These are phyloP conservation scores for Leuctra nigra DNA, from an alignment of 2,888 invertebrate species.

Conservation along the genomic window DNA sequence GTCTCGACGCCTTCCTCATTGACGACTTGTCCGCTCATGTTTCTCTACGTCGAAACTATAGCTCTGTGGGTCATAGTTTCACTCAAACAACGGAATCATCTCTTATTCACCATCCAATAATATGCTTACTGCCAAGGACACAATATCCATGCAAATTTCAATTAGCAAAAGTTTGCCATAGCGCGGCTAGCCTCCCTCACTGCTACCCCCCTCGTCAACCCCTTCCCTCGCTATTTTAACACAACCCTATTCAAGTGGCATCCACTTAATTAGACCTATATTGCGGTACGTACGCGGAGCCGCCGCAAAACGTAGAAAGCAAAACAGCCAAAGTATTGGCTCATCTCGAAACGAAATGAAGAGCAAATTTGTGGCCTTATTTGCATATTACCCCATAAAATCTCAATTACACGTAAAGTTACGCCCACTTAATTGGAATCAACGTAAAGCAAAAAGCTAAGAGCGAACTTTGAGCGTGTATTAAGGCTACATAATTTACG, in stretches of 20 bases:
- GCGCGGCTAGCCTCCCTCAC: background rate
- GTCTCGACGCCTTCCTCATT: too few species aligned
- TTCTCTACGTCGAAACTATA: background rate
- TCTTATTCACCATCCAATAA: conserved; percentile 6
- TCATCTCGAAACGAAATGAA: conserved; percentile 9
- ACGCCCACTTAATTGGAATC: conserved; percentile 17
- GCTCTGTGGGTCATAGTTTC: conserved; percentile 3
- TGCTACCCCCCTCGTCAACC: conserved; percentile 3
- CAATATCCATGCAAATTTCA: conserved; percentile 26
- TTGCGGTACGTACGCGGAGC: background rate
- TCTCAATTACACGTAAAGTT: conserved; percentile 19
- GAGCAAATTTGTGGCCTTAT: conserved; percentile 16
- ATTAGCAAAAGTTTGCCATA: conserved; percentile 20
- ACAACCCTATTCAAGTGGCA: conserved; percentile 1
- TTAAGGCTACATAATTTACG: background rate
- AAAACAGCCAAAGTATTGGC: conserved; percentile 6
- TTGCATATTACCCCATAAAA: conserved; percentile 21
- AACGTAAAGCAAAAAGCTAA: background rate
- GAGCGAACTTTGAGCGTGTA: background rate
- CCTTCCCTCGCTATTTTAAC: background rate
- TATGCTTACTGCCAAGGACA: conserved; percentile 7
- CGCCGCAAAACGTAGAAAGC: background rate
- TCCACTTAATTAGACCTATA: conserved; percentile 23
- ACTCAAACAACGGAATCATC: conserved; percentile 14
- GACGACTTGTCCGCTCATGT: background rate